phyloP scores from a whole-genome alignment of 2,888 invertebrate genomes.

The Steinernema hermaphroditum region DNA sequence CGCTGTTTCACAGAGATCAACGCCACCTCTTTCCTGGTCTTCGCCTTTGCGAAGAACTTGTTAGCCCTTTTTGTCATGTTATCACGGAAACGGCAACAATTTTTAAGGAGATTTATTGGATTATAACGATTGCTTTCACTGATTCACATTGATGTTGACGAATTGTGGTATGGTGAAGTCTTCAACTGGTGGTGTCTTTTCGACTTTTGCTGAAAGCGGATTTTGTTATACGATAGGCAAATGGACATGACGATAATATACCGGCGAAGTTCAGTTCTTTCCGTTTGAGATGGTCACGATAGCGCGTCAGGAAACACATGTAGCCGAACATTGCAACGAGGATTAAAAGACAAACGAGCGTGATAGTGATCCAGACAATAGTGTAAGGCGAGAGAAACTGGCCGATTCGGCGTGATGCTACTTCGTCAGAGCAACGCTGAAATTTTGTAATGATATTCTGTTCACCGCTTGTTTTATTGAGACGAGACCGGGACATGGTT shows the following conservation, averaged over 20 bases:
- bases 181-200: slow-evolving; percentile 10
- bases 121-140: neutral
- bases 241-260: too few species aligned
- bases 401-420: neutral
- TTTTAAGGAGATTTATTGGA: too few species aligned
- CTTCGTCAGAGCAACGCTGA: neutral
- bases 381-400: slow-evolving; percentile 38
- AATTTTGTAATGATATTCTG: neutral
- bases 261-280: slow-evolving; percentile 31
- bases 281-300: slow-evolving; percentile 38
- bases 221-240: too few species aligned
- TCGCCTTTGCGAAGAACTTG: neutral
- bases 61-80: neutral
- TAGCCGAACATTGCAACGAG: slow-evolving; percentile 46
- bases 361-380: slow-evolving; percentile 42
- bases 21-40: too few species aligned
- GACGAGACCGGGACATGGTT: too few species aligned
- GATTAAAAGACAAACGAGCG: slow-evolving; percentile 40
- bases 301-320: slow-evolving; percentile 49
- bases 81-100: neutral
- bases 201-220: slow-evolving; percentile 13
- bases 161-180: slow-evolving; percentile 23
- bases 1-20: too few species aligned
- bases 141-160: slow-evolving; percentile 12
- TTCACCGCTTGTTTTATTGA: neutral